Percentiles rank a stretch among this genome's conserved stretches.
phyloP scores from a whole-genome alignment of 2,113 vertebrate genomes.

The Aphyosemion australe region DNA sequence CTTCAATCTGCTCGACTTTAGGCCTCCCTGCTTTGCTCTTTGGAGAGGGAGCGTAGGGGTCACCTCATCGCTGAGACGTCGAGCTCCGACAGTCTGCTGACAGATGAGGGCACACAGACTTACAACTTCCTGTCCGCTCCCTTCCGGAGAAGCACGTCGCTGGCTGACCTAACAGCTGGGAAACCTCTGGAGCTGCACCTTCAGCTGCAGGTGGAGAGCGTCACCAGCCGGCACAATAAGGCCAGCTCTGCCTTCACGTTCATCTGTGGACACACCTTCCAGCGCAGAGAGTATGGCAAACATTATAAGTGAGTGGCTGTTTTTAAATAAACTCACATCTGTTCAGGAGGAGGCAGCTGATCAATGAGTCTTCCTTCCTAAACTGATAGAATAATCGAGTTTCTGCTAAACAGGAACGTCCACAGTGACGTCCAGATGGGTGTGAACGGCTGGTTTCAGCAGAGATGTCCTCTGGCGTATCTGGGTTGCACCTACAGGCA shows the following conservation, averaged over 20 bases:
- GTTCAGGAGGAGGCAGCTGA: too few relatives aligned
- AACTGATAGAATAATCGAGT: neutral
- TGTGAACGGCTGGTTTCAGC: conserved; percentile 92
- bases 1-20: conserved; percentile 11
- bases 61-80: conserved; percentile 88
- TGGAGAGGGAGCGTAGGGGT: conserved; percentile 91
- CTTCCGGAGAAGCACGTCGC: conserved; percentile 78
- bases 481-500: conserved; percentile 92
- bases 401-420: conserved; percentile 75
- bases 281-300: conserved; percentile 87
- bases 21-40: conserved; percentile 88
- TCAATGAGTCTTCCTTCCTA: too few relatives aligned
- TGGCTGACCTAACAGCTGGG: conserved; percentile 81
- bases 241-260: conserved; percentile 91
- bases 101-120: conserved; percentile 92
- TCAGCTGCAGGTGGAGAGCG: conserved; percentile 87
- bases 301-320: conserved; percentile 82
- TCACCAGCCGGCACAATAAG: conserved; percentile 90
- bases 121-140: conserved; percentile 86
- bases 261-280: conserved; percentile 88
- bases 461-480: conserved; percentile 92
- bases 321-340: neutral
- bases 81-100: conserved; percentile 82
- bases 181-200: conserved; percentile 82
- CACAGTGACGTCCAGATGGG: conserved; percentile 92